These are phyloP conservation scores for Cylas formicarius DNA, from an alignment of 1,140 invertebrate genomes.

Conservation along the genomic window DNA sequence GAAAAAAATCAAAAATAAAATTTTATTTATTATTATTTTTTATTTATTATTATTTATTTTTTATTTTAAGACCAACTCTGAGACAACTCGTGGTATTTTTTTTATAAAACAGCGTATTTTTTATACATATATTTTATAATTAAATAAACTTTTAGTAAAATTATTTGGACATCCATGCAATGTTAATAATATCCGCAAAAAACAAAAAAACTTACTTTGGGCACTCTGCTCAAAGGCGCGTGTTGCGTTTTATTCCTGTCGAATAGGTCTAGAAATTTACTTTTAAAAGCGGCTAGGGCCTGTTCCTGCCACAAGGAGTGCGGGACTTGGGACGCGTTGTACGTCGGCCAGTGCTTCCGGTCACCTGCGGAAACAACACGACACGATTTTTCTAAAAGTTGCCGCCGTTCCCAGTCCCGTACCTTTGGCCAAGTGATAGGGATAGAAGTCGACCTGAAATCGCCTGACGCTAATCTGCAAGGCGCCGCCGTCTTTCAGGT, in stretches of 20 bases:
- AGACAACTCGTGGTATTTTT: too few species aligned
- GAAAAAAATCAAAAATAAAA: too few species aligned
- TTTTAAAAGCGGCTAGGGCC: slow-evolving; percentile 60
- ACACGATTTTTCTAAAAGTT: neutral
- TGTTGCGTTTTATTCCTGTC: slow-evolving; percentile 54
- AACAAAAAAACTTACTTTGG: slow-evolving; percentile 31
- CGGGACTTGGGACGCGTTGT: slow-evolving; percentile 58
- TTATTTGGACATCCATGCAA: too few species aligned
- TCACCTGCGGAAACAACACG: slow-evolving; percentile 37
- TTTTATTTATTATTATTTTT: too few species aligned
- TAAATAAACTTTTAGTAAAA: too few species aligned
- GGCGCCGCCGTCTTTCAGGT: slow-evolving; percentile 84
- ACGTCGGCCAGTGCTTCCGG: slow-evolving; percentile 78
- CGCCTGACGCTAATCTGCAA: slow-evolving; percentile 84
- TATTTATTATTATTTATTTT: too few species aligned
- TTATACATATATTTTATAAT: too few species aligned
- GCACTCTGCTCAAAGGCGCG: slow-evolving; percentile 48
- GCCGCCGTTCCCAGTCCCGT: too few species aligned
- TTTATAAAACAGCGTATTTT: too few species aligned
- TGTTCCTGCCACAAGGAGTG: slow-evolving; percentile 70
- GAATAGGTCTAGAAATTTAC: slow-evolving; percentile 55
- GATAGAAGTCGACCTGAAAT: slow-evolving; percentile 93
- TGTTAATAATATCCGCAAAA: too few species aligned
- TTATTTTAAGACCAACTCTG: too few species aligned
- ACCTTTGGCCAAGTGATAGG: slow-evolving; percentile 78